phyloP scores from a whole-genome alignment of 2,797 vertebrate species.

The Halcyon leucocephala region DNA sequence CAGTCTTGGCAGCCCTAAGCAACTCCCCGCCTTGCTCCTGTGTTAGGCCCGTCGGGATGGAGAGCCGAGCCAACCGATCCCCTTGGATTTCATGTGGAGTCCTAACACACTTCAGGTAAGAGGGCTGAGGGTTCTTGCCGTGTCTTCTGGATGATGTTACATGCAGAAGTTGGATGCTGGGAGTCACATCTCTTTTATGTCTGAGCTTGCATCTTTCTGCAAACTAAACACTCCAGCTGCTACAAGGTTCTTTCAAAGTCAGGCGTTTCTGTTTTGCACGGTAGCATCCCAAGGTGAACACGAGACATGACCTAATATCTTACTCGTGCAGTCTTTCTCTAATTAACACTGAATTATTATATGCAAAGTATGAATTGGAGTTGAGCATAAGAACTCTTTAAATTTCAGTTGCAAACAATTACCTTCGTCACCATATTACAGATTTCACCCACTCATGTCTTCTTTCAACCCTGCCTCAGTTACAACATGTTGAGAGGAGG shows the following conservation, averaged over 20 bases:
- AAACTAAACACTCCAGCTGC: neutral
- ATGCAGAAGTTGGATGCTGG: neutral
- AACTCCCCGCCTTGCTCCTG: fast-evolving
- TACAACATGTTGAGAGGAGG: neutral
- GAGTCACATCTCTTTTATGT: neutral
- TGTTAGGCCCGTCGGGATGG: neutral
- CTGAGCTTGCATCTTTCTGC: neutral
- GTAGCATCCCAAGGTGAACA: neutral
- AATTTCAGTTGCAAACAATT: neutral
- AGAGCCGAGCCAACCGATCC: fast-evolving
- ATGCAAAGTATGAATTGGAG: neutral
- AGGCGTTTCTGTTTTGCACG: neutral
- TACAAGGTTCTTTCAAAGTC: neutral
- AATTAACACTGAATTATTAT: neutral
- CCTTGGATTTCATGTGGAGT: neutral
- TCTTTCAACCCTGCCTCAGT: neutral
- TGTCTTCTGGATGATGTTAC: neutral
- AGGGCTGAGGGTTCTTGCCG: neutral
- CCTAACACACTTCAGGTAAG: neutral
- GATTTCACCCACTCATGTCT: neutral
- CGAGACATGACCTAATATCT: neutral
- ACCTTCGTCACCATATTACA: neutral
- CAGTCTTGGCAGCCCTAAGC: neutral
- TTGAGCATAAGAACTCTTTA: neutral
- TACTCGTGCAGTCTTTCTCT: neutral